These are phyloP conservation scores for Siphonodentalium dalli DNA, from an alignment of 2,888 invertebrate species.

Conservation along the genomic window DNA sequence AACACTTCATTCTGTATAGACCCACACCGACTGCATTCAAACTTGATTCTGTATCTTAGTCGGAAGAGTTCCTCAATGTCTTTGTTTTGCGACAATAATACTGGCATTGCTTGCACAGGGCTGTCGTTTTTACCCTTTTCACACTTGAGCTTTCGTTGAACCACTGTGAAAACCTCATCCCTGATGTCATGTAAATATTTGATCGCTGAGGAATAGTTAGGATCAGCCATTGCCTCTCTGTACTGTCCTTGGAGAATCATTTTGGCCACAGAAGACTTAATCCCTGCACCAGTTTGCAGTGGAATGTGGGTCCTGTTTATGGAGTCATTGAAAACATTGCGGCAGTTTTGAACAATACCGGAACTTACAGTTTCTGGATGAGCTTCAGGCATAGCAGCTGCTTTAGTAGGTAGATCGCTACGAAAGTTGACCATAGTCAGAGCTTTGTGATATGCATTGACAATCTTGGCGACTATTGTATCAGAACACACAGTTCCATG, in stretches of 20 bases:
- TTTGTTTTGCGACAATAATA: conserved; percentile 40
- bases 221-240: too few relatives aligned
- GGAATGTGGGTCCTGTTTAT: neutral
- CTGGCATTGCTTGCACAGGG: conserved; percentile 57
- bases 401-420: too few relatives aligned
- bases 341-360: too few relatives aligned
- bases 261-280: neutral
- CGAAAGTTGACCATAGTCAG: too few relatives aligned
- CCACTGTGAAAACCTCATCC: conserved; percentile 46
- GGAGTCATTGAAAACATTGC: neutral
- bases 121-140: conserved; percentile 56
- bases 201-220: conserved; percentile 28
- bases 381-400: too few relatives aligned
- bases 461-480: too few relatives aligned
- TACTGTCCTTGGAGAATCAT: neutral
- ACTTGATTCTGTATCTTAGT: conserved; percentile 43
- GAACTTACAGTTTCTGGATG: too few relatives aligned
- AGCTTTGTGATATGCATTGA: too few relatives aligned
- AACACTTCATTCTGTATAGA: conserved; percentile 37
- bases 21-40: conserved; percentile 39
- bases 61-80: conserved; percentile 41
- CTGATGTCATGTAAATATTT: conserved; percentile 41
- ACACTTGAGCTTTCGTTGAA: conserved; percentile 54
- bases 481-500: too few relatives aligned
- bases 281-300: conserved; percentile 1